Percentiles rank a stretch among this genome's conserved stretches.
Evolutionary conservation across 2,888 invertebrate genomes (phyloP).

Genomic region (Melanostoma scalare): DNA sequence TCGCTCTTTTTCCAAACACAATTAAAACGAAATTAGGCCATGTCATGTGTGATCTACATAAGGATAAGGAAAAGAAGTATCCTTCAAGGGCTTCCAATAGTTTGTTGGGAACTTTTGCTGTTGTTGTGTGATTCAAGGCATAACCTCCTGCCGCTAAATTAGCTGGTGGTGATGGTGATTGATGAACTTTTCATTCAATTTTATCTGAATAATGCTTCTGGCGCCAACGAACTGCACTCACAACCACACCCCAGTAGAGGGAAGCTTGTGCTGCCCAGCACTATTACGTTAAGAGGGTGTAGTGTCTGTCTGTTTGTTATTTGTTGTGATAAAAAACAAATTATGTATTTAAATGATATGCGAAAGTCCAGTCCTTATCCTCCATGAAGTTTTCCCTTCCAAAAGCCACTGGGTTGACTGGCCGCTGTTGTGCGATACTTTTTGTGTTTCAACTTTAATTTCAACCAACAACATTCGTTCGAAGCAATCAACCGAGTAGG

Average conservation of each 20-base stretch:
- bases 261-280: background rate
- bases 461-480: no score
- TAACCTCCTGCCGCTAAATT: background rate
- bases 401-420: conserved; percentile 27
- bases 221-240: conserved; percentile 26
- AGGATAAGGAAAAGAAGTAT: background rate
- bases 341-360: conserved; percentile 44
- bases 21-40: conserved; percentile 25
- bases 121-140: background rate
- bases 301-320: conserved; percentile 2
- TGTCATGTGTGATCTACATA: conserved; percentile 15
- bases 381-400: background rate
- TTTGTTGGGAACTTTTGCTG: background rate
- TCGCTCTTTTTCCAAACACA: conserved; percentile 2
- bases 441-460: no score
- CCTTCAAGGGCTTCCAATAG: conserved; percentile 11
- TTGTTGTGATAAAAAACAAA: conserved; percentile 53
- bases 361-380: conserved; percentile 11
- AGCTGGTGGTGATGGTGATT: conserved; percentile 14
- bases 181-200: conserved; percentile 31
- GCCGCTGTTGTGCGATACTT: conserved; percentile 1
- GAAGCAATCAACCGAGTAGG: no score
- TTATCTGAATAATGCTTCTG: conserved; percentile 35
- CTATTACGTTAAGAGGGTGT: background rate
- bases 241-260: background rate